These are phyloP conservation scores for Ennomos erosarius DNA, from an alignment of 2,888 invertebrate genomes.

Conservation along the genomic window DNA sequence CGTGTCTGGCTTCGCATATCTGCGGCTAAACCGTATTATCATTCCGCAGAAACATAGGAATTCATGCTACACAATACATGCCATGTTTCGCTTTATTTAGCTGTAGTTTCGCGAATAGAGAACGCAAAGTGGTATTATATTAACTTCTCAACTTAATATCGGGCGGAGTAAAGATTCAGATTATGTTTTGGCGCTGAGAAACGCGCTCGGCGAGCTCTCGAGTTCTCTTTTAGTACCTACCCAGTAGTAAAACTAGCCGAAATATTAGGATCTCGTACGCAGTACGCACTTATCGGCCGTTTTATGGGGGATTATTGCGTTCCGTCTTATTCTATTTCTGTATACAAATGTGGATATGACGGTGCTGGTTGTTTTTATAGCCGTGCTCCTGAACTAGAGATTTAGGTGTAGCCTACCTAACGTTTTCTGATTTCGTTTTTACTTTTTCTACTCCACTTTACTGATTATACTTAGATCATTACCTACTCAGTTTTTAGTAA, in stretches of 20 bases:
- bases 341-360: conserved; percentile 51
- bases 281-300: conserved; percentile 51
- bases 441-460: too few relatives aligned
- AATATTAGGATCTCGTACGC: conserved; percentile 51
- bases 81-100: conserved; percentile 53
- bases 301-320: conserved; percentile 57
- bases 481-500: too few relatives aligned
- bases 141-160: conserved; percentile 60
- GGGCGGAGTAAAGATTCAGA: conserved; percentile 57
- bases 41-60: conserved; percentile 52
- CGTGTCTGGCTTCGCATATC: conserved; percentile 35
- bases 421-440: too few relatives aligned
- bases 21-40: conserved; percentile 41
- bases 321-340: conserved; percentile 55
- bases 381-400: too few relatives aligned
- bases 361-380: conserved; percentile 5
- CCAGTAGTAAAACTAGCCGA: conserved; percentile 54
- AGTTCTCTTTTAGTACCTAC: conserved; percentile 54
- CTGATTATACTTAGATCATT: too few relatives aligned
- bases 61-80: conserved; percentile 52
- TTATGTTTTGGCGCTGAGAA: conserved; percentile 54
- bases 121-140: conserved; percentile 61
- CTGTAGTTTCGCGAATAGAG: conserved; percentile 57
- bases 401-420: too few relatives aligned
- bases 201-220: conserved; percentile 39